These are phyloP conservation scores for Drosophila peninsularis DNA, from an alignment of 2,888 invertebrate species.

Conservation along the genomic window DNA sequence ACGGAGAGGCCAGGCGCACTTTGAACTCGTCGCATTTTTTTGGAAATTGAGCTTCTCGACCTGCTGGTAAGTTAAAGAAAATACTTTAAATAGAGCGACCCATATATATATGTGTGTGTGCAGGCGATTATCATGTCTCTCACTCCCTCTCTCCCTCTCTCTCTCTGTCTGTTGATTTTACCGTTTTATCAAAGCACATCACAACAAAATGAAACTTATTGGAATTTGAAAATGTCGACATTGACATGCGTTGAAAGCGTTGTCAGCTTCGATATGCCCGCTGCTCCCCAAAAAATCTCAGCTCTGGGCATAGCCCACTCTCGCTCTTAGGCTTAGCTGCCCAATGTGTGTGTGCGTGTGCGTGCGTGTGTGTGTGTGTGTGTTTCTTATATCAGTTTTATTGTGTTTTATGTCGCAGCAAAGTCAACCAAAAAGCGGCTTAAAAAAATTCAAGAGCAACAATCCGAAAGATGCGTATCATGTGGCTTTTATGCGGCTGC, in stretches of 20 bases:
- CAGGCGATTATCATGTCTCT: conserved; percentile 4
- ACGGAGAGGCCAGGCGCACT: conserved; percentile 22
- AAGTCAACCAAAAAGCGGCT: conserved; percentile 59
- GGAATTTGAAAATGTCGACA: conserved; percentile 71
- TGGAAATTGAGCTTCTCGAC: conserved; percentile 22
- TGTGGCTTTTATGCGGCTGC: conserved; percentile 59
- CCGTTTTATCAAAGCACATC: conserved; percentile 49
- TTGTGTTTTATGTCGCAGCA: conserved; percentile 69
- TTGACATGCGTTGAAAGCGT: conserved; percentile 65
- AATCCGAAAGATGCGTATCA: conserved; percentile 72
- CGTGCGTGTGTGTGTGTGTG: too few relatives aligned
- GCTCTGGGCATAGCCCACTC: not conserved
- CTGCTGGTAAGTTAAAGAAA: conserved; percentile 42
- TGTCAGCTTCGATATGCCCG: conserved; percentile 36
- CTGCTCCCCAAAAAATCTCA: conserved; percentile 9
- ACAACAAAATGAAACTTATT: conserved; percentile 54
- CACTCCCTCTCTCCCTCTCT: not conserved
- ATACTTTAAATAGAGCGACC: conserved; percentile 8
- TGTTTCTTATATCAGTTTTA: conserved; percentile 58
- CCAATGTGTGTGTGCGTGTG: conserved; percentile 3
- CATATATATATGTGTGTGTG: not conserved
- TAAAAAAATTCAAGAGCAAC: conserved; percentile 61
- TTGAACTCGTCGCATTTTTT: conserved; percentile 4
- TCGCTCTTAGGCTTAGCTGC: not conserved
- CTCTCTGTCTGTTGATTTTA: conserved; percentile 38